Conservation (phyloP, 2,113 vertebrate genomes). For the Gnathonemus longibarbis region DNA sequence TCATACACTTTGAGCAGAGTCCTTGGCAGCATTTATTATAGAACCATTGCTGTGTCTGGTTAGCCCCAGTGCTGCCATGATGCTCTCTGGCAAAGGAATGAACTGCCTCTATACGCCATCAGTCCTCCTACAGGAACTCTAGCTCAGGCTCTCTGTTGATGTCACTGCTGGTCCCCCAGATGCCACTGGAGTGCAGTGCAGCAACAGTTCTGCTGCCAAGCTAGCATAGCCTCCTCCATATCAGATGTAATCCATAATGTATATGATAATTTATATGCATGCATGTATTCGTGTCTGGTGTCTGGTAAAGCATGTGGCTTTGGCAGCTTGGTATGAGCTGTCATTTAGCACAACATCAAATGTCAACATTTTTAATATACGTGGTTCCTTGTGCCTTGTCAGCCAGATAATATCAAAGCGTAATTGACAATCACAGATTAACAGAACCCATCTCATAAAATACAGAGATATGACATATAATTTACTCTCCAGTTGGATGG, state of each 20-base stretch:
- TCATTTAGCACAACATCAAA: background rate
- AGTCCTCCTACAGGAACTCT: background rate
- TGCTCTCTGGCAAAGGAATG: background rate
- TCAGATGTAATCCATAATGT: background rate
- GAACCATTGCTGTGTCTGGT: background rate
- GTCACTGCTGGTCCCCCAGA: background rate
- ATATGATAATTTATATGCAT: background rate
- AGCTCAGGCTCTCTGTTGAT: background rate
- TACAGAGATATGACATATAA: background rate
- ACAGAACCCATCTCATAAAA: background rate
- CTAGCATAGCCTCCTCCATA: background rate
- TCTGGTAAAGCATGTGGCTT: background rate
- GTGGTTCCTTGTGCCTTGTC: background rate
- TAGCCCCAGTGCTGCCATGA: background rate
- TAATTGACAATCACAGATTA: background rate
- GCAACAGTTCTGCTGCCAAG: background rate
- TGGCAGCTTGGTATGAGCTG: background rate
- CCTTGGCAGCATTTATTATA: background rate
- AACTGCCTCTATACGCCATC: background rate
- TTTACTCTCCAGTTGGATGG: background rate
- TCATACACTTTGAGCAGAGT: too few relatives aligned
- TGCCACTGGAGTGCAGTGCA: background rate
- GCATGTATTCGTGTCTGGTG: background rate
- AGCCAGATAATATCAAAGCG: background rate
- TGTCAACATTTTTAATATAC: background rate